phyloP scores from a whole-genome alignment of 2,113 vertebrate genomes.

The Gymnorhina tibicen region DNA sequence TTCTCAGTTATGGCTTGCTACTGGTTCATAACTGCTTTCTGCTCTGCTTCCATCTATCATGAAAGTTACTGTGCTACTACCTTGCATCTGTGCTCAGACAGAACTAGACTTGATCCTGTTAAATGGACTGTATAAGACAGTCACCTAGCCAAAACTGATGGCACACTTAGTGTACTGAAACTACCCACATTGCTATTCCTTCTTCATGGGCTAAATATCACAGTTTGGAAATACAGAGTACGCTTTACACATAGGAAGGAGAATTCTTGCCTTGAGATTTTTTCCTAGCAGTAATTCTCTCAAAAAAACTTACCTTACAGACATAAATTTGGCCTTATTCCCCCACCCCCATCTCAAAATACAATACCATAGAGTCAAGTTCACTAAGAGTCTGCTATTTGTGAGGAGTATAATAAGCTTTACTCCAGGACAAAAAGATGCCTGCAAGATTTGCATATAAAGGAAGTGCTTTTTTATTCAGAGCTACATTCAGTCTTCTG shows the following conservation, averaged over 20 bases:
- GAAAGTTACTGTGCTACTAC: not conserved
- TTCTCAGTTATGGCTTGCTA: not conserved
- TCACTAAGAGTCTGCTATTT: not conserved
- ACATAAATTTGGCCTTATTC: not conserved
- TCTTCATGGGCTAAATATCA: not conserved
- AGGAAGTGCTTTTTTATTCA: not conserved
- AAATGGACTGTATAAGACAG: not conserved
- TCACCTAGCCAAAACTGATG: not conserved
- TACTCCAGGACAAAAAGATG: not conserved
- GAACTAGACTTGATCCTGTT: not conserved
- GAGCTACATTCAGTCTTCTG: not conserved
- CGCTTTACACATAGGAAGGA: accelerated
- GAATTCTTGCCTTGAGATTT: not conserved
- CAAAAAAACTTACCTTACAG: not conserved
- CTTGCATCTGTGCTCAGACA: not conserved
- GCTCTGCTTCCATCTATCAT: not conserved
- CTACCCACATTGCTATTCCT: not conserved
- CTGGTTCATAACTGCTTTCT: not conserved
- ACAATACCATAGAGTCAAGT: not conserved
- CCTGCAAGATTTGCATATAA: not conserved
- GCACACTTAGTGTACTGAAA: not conserved
- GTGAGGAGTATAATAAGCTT: not conserved
- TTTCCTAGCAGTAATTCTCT: not conserved
- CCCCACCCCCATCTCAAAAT: not conserved
- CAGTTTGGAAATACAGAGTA: not conserved